A percentile compares a stretch with the other conserved stretches of the same genome.
Evolutionary conservation across 1,140 invertebrate genomes (phyloP).

Genomic region (Drosophila nigromelanica): DNA sequence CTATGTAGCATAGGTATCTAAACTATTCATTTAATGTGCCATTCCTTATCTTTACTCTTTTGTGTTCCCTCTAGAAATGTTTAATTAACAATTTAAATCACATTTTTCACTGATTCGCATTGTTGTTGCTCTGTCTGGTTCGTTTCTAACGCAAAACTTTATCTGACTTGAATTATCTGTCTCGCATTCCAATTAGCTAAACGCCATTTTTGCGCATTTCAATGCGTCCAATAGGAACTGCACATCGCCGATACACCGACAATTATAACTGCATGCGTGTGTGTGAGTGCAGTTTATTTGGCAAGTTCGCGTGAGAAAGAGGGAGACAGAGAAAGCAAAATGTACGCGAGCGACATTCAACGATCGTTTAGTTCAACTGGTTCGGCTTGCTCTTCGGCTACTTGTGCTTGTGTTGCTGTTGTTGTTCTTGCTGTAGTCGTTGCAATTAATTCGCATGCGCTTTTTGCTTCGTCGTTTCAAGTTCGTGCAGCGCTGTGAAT

Average conservation of each 20-base stretch:
- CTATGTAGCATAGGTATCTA: conserved; percentile 5
- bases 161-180: conserved; percentile 13
- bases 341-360: background rate
- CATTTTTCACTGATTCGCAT: conserved; percentile 9
- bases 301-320: background rate
- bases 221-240: conserved; percentile 36
- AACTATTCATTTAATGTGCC: conserved; percentile 8
- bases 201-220: conserved; percentile 49
- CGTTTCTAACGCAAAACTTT: conserved; percentile 25
- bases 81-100: conserved; percentile 41
- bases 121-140: conserved; percentile 20
- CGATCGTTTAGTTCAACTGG: conserved; percentile 24
- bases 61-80: background rate
- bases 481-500: conserved; percentile 64
- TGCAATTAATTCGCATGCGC: conserved; percentile 67
- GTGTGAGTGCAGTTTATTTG: conserved; percentile 23
- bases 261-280: conserved; percentile 13
- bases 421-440: conserved; percentile 26
- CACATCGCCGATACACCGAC: conserved; percentile 14
- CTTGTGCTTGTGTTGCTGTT: background rate
- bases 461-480: conserved; percentile 54
- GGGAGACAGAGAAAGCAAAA: background rate
- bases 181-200: conserved; percentile 34
- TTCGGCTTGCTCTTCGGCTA: conserved; percentile 15
- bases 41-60: conserved; percentile 17